phyloP scores from a whole-genome alignment of 2,888 invertebrate genomes.

The Drosophila pseudotalamancana region DNA sequence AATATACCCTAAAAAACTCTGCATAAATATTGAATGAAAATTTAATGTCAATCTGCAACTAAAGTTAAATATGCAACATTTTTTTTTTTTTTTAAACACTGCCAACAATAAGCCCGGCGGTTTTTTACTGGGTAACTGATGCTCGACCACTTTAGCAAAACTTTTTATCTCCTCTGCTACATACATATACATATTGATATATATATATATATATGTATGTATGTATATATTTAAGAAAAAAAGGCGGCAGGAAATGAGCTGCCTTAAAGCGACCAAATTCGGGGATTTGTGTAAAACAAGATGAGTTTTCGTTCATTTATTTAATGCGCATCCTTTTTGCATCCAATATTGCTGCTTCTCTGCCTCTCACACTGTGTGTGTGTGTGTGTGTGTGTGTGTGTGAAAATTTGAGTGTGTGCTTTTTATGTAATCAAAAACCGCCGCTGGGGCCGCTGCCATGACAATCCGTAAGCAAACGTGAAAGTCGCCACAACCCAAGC shows the following conservation, averaged over 20 bases:
- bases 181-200: no score
- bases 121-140: not conserved
- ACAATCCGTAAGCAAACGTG: conserved; percentile 10
- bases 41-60: no score
- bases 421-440: conserved; percentile 45
- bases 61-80: no score
- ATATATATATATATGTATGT: no score
- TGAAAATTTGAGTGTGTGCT: conserved; percentile 6
- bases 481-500: not conserved
- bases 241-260: not conserved
- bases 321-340: conserved; percentile 50
- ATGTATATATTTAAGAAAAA: not conserved
- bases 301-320: conserved; percentile 32
- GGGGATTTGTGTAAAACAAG: conserved; percentile 2
- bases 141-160: no score
- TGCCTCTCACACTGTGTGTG: conserved; percentile 26
- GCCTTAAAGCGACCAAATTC: conserved; percentile 16
- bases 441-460: conserved; percentile 18
- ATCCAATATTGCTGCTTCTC: conserved; percentile 29
- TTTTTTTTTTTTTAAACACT: no score
- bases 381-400: not conserved
- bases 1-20: not conserved
- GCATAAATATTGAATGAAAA: no score
- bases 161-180: no score
- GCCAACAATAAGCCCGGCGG: no score